These are phyloP conservation scores for Hetaerina americana DNA, from an alignment of 1,140 invertebrate genomes.

Conservation along the genomic window DNA sequence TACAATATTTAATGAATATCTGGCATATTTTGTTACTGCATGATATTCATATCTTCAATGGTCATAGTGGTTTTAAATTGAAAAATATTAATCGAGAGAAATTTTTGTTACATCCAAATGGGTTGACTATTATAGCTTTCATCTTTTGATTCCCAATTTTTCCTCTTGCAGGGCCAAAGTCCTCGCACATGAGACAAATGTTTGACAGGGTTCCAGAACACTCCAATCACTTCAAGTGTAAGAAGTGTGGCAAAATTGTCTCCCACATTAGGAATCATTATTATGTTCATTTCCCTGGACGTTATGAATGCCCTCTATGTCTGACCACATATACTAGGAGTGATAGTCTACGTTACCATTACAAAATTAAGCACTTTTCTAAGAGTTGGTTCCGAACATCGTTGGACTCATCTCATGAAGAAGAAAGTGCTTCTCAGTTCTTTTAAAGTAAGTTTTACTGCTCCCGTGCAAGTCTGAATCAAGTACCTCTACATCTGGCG, in stretches of 20 bases:
- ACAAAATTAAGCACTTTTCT: slow-evolving; percentile 66
- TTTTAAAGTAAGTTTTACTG: too few species aligned
- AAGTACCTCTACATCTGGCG: too few species aligned
- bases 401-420: not conserved
- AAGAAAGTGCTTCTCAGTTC: not conserved
- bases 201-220: not conserved
- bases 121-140: not conserved
- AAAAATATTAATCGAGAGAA: not conserved
- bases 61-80: too few species aligned
- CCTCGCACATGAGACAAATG: not conserved
- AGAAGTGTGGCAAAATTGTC: slow-evolving; percentile 81
- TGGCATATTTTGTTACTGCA: too few species aligned
- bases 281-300: slow-evolving; percentile 77
- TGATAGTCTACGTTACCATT: slow-evolving; percentile 75
- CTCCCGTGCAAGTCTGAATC: too few species aligned
- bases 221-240: slow-evolving; percentile 74
- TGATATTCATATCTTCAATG: too few species aligned
- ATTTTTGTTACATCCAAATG: not conserved
- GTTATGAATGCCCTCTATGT: slow-evolving; percentile 75
- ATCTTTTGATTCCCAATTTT: not conserved
- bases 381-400: not conserved
- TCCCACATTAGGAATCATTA: slow-evolving; percentile 83
- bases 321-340: slow-evolving; percentile 74
- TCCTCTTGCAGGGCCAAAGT: not conserved
- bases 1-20: too few species aligned